Evolutionary conservation across 2,113 vertebrate species (phyloP).

Genomic region (Pitta sordida): DNA sequence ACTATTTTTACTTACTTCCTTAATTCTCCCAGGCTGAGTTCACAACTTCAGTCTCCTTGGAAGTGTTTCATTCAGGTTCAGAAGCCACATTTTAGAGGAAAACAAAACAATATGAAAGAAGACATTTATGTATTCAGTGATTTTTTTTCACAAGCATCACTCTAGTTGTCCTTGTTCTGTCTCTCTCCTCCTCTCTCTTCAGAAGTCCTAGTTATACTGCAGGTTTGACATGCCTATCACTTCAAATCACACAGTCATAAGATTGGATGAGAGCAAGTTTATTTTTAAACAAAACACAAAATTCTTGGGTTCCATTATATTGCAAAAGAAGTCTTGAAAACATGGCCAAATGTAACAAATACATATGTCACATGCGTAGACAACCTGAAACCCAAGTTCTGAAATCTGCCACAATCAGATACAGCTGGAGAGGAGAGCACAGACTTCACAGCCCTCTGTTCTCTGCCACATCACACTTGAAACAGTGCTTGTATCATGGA

Average conservation of each 20-base stretch:
- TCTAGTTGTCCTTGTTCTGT: slow-evolving; percentile 26
- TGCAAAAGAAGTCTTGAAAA: neutral
- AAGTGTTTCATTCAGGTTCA: neutral
- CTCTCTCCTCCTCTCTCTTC: neutral
- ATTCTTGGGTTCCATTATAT: neutral
- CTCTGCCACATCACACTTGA: neutral
- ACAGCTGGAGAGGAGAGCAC: fast-evolving
- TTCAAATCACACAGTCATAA: neutral
- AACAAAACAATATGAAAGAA: neutral
- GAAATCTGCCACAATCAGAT: neutral
- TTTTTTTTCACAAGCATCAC: neutral
- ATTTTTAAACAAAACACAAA: neutral
- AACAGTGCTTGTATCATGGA: fast-evolving
- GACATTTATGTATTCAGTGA: neutral
- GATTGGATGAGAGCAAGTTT: neutral
- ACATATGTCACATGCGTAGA: neutral
- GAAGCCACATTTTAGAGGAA: neutral
- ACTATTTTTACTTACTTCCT: neutral
- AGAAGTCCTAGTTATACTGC: neutral
- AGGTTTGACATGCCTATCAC: slow-evolving; percentile 12
- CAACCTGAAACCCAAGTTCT: neutral
- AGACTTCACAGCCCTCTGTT: neutral
- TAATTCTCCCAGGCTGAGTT: neutral
- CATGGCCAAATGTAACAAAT: neutral
- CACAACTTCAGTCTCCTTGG: neutral